Evolutionary conservation across 2,797 vertebrate species (phyloP).

Genomic region (Channallabes apus): DNA sequence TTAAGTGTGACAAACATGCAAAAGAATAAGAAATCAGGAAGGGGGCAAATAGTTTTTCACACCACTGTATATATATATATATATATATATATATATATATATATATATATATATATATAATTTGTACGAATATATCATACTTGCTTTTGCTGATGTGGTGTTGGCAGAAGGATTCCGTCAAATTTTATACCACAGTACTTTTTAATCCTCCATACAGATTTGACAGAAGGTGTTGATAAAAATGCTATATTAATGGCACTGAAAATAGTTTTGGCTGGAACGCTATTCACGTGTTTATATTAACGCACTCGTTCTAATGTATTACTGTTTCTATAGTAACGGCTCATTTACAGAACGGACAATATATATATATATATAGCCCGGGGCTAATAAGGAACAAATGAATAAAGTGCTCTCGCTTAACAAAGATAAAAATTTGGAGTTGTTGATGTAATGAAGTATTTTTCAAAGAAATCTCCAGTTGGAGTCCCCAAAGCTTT

Average conservation of each 20-base stretch:
- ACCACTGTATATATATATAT: no score
- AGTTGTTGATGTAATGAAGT: background rate
- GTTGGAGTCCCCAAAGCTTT: background rate
- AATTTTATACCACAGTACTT: background rate
- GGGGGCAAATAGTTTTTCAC: no score
- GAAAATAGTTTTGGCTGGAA: conserved; percentile 2
- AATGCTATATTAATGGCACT: background rate
- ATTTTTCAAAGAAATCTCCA: background rate
- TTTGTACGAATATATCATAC: no score
- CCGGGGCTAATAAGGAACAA: background rate
- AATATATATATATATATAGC: background rate
- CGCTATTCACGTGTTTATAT: background rate
- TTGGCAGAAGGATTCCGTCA: background rate
- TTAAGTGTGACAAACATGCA: no score
- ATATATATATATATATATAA: no score
- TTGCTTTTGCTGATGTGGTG: background rate
- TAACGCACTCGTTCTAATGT: background rate
- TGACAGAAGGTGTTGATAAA: background rate
- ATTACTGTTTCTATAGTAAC: conserved; percentile 14
- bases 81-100: no score
- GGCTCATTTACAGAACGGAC: background rate
- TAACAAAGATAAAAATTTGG: background rate
- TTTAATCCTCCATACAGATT: background rate
- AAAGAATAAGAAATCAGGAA: no score
- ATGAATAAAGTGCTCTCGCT: background rate